Evolutionary conservation across 2,797 vertebrate genomes (phyloP), one percentile per base, ranked within the genome.

Genomic region (Hapalemur alaotrensis): DNA sequence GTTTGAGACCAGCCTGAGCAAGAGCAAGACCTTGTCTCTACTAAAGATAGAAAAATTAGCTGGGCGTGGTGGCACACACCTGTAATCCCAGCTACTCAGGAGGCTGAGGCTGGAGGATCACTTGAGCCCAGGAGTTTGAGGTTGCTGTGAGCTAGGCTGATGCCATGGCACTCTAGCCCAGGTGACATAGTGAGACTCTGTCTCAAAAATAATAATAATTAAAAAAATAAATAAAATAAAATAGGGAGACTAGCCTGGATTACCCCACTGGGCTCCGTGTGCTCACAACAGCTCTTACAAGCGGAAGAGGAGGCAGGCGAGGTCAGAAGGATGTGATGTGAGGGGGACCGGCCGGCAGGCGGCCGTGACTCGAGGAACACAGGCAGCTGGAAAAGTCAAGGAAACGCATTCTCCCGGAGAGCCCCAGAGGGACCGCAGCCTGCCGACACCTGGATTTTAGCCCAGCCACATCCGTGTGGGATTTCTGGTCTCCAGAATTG

Each of bases 381-480:
- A 6, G 38, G 59, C 54, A 8, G 57, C 54, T 7, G 28, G 25
- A 14, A 28, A 46, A 32, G 59, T 50, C 13, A 15, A 17, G 67
- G 52, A 43, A 57, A 22, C 35, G 15, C 23, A n/a, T 41, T 41
- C 38, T 72, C 67, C 43, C 7, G 5, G 11, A 65, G 18, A 63
- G 28, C 54, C 7, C 10, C n/a, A 1, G 35, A 38, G 75, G 48
- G 15, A 23, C n/a, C 5, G 0, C 59, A 76, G 50, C 43, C 83
- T 41, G 83, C 50, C 57, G 20, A 18, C 50, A 1, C n/a, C 52
- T 61, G 1, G 2, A 20, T 18, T 32, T 41, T 7, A 70, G 93
- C 72, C 41, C 52, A 1, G 0, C 3, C 7, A 13, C 2, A 7
- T 3, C 35, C 3, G 1, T 22, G 7, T 11, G 76, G 50, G 61